These are phyloP conservation scores for Misgurnus anguillicaudatus DNA, from an alignment of 2,113 vertebrate species.

Conservation along the genomic window DNA sequence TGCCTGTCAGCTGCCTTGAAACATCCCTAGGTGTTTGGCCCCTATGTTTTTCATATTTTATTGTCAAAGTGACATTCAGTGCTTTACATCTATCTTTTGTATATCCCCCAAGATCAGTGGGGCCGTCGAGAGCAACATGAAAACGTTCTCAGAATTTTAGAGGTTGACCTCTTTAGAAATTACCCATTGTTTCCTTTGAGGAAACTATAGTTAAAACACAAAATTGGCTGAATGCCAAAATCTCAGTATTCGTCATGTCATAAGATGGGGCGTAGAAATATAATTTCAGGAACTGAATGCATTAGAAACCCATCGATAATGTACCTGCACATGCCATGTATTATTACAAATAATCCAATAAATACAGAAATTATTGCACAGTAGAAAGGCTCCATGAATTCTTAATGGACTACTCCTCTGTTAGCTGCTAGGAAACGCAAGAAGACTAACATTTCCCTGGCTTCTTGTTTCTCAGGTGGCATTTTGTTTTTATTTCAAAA, in stretches of 20 bases:
- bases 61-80: slow-evolving; percentile 80
- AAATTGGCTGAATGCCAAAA: slow-evolving; percentile 58
- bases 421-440: slow-evolving; percentile 81
- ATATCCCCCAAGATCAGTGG: slow-evolving; percentile 48
- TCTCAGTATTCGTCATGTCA: slow-evolving; percentile 75
- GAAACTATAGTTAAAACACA: slow-evolving; percentile 81
- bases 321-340: slow-evolving; percentile 99
- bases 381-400: slow-evolving; percentile 99
- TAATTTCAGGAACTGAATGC: slow-evolving; percentile 81
- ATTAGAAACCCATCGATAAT: slow-evolving; percentile 82
- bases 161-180: slow-evolving; percentile 92
- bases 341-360: slow-evolving; percentile 98
- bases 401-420: slow-evolving; percentile 93
- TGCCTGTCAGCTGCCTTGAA: slow-evolving; percentile 62
- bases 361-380: slow-evolving; percentile 99
- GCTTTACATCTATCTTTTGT: slow-evolving; percentile 71
- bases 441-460: slow-evolving; percentile 70
- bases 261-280: slow-evolving; percentile 79
- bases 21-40: slow-evolving; percentile 67
- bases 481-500: slow-evolving; percentile 76
- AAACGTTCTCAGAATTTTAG: slow-evolving; percentile 66
- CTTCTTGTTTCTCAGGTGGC: slow-evolving; percentile 87
- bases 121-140: slow-evolving; percentile 48
- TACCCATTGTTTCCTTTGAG: slow-evolving; percentile 84
- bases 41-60: slow-evolving; percentile 63